Conservation (phyloP, 1,140 invertebrate genomes). For the Leptinotarsa undecemlineata region DNA sequence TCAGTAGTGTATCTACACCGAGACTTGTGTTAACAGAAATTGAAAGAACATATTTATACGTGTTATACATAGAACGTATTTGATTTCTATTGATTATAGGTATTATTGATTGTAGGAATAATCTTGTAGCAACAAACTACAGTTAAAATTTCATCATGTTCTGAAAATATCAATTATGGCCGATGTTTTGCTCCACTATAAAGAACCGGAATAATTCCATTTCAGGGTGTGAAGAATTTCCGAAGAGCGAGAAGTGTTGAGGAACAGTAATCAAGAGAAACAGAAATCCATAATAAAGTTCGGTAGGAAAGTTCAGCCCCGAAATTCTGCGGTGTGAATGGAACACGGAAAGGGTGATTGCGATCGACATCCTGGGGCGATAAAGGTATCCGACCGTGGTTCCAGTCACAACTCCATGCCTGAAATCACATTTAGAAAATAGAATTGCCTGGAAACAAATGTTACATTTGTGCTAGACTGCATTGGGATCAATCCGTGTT, state of each 20-base stretch:
- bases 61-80: too few species aligned
- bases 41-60: too few species aligned
- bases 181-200: too few species aligned
- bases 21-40: too few species aligned
- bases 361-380: not conserved
- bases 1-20: too few species aligned
- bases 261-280: not conserved
- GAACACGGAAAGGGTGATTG: not conserved
- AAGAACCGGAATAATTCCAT: too few species aligned
- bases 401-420: not conserved
- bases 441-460: slow-evolving; percentile 5
- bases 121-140: too few species aligned
- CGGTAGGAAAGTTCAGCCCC: not conserved
- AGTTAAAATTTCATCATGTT: too few species aligned
- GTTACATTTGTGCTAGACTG: not conserved
- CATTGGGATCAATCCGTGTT: not conserved
- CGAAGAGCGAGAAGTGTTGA: not conserved
- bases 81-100: too few species aligned
- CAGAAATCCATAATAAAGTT: not conserved
- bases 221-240: not conserved
- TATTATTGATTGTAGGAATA: too few species aligned
- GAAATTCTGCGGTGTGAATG: not conserved
- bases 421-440: not conserved
- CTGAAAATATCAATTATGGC: too few species aligned
- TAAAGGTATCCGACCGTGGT: slow-evolving; percentile 2